Evolutionary conservation across 2,797 vertebrate species (phyloP).

Genomic region (Paguma larvata): DNA sequence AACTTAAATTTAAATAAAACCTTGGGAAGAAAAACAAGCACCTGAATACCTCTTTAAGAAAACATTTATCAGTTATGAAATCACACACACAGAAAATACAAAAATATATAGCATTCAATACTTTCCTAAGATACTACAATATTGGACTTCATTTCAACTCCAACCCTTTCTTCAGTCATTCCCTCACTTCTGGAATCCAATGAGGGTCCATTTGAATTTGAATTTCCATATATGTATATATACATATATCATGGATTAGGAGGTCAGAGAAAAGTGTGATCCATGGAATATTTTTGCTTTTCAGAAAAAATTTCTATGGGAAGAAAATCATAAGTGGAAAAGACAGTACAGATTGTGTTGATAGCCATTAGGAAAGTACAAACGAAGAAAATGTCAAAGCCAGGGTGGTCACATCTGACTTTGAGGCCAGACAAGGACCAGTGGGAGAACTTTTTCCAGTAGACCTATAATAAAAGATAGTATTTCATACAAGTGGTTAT

Average conservation of each 20-base stretch:
- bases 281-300: background rate
- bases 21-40: background rate
- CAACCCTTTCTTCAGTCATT: background rate
- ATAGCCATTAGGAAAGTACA: background rate
- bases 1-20: background rate
- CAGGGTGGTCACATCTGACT: background rate
- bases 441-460: background rate
- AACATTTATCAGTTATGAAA: background rate
- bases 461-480: background rate
- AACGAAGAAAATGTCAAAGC: background rate
- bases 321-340: background rate
- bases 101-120: background rate
- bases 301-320: background rate
- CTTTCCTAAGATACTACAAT: background rate
- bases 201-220: background rate
- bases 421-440: background rate
- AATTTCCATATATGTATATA: background rate
- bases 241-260: background rate
- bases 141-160: background rate
- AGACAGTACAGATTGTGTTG: background rate
- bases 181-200: background rate
- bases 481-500: background rate
- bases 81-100: background rate
- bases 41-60: background rate
- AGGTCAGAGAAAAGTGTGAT: background rate